Base-by-base conservation (phyloP, 2,888 invertebrate species). In the Acanthoscelides obtectus region DNA sequence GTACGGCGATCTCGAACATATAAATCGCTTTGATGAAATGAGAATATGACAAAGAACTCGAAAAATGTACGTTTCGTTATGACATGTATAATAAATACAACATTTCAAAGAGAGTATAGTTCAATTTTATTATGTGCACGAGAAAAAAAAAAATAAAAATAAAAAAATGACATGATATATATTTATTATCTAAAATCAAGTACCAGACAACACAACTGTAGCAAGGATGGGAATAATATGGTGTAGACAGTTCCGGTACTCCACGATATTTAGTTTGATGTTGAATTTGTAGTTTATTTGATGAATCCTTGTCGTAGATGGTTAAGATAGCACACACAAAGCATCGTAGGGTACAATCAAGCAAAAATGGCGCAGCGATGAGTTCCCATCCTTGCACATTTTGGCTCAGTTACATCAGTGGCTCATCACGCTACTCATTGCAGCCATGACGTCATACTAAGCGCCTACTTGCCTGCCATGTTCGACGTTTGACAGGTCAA, bases 51-150 rank as follows among this genome's bases (percentile, higher is more conserved):
- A 22, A 70, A 70, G 72, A 69, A 71, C 75, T 77, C 76, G 80
- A 80, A 81, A 80, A 76, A 71, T 81, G 80, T 81, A 81, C 72
- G 80, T 80, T 81, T 80, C 80, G 73, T 77, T 76, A 74, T 74
- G 72, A 74, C 74, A 22, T 21, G 25, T 69, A 45, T 45, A 45
- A 45, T 45, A 45, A 45, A 45, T 45, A 45, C 64, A 69, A 21
- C 12, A 64, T 22, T 69, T 69, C 69, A 69, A 69, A 69, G 69
- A 69, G 69, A 64, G 64, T 69, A 79, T 80, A 81, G 78, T 76
- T 74, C 77, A 75, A 78, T 77, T 79, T 80, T 79, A 81, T 81
- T 80, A 80, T 82, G 80, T 82, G 83, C 83, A 82, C 80, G 81
- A 83, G 82, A 80, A 78, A 81, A 80, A 81, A 81, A 80, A 80